Evolutionary conservation across 2,888 invertebrate species (phyloP), one percentile per base, ranked within the genome.

Genomic region (Pyralis farinalis): DNA sequence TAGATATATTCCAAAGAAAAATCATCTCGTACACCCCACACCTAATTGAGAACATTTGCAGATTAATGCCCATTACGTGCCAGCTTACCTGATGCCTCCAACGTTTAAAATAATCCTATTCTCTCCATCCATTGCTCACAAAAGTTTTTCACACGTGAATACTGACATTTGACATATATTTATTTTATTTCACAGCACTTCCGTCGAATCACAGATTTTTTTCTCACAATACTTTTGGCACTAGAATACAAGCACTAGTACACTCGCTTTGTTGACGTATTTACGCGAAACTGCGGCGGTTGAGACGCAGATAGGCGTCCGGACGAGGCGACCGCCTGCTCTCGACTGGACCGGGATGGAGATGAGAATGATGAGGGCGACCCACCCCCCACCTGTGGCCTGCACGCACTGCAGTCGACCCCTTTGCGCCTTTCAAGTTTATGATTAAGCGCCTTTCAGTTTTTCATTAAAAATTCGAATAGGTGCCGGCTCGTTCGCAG

Each of bases 91-190:
- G 77, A 97, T 97, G 51, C 97, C 97, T 53, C 97, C 97, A 73
- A 97, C 97, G 90, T 97, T 97, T 73, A 97, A 91, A 79, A 97
- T 96, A 68, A 97, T 96, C 72, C 97, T 93, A 85, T 97, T 97
- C 90, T 97, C 97, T 56, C 96, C 94, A 92, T 96, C 96, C 95
- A 95, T 95, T 63, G 63, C 78, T 68, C 57, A 66, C 44, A 46
- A 49, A 52, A 46, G 40, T 46, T 44, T 46, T 43, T 53, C 57
- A 55, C 64, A 58, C 40, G 42, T 28, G 34, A 47, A 42, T 45
- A 53, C 52, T 56, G 49, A 65, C 71, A 72, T 69, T 68, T 59
- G 62, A 63, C n/a, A n/a, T n/a, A n/a, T n/a, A n/a, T n/a, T n/a
- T n/a, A n/a, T n/a, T n/a, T n/a, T n/a, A 61, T 55, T 46, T 58